phyloP scores from a whole-genome alignment of 1,140 invertebrate genomes.

The Pogonomyrmex californicus region DNA sequence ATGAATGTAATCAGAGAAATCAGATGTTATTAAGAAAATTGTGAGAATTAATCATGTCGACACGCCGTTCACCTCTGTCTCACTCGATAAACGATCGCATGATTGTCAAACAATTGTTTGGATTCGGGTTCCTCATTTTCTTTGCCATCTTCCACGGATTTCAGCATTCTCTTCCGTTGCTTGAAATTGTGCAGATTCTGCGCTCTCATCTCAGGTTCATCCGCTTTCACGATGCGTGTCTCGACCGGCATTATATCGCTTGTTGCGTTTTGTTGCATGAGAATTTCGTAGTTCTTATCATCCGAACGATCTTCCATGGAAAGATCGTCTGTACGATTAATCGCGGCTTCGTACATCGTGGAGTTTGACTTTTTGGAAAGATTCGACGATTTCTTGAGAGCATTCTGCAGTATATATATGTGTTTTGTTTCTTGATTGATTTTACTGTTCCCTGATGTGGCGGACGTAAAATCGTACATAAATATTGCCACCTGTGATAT shows the following conservation, averaged over 20 bases:
- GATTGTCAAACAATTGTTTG: conserved; percentile 81
- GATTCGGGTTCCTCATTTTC: conserved; percentile 70
- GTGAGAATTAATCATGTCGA: conserved; percentile 3
- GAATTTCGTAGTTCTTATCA: conserved; percentile 48
- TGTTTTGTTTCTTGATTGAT: conserved; percentile 83
- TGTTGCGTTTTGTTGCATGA: conserved; percentile 33
- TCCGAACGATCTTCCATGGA: conserved; percentile 71
- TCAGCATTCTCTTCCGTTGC: conserved; percentile 77
- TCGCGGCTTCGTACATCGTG: conserved; percentile 1
- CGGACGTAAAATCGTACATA: conserved; percentile 84
- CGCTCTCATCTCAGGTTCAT: conserved; percentile 72
- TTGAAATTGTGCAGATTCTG: conserved; percentile 83
- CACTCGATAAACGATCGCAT: conserved; percentile 82
- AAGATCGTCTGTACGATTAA: conserved; percentile 64
- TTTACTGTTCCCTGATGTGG: conserved; percentile 80
- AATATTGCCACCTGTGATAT: conserved; percentile 84
- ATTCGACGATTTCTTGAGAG: conserved; percentile 71
- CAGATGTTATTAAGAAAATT: background rate
- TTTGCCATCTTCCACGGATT: conserved; percentile 65
- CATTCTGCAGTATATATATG: conserved; percentile 82
- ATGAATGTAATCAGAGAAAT: conserved; percentile 35
- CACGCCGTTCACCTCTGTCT: conserved; percentile 78
- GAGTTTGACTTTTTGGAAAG: conserved; percentile 56
- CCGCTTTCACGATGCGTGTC: conserved; percentile 28
- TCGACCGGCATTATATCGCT: background rate